Evolutionary conservation across 2,113 vertebrate genomes (phyloP).

Genomic region (Cynoglossus semilaevis): DNA sequence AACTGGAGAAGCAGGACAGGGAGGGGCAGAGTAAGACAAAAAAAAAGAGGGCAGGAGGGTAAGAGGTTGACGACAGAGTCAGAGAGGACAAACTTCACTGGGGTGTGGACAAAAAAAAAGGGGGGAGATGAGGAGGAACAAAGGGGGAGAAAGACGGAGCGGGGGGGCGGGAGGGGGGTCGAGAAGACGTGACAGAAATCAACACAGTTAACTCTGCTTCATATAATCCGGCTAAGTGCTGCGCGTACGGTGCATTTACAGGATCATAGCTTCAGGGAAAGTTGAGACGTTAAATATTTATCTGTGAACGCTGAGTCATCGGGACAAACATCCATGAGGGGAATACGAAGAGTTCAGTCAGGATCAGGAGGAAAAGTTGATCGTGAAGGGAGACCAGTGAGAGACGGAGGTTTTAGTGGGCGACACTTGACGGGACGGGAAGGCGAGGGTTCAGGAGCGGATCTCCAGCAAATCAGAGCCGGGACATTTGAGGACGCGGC

Average conservation of each 20-base stretch:
- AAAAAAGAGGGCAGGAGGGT: conserved; percentile 33
- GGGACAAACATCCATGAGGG: conserved; percentile 48
- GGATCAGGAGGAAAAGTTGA: conserved; percentile 28
- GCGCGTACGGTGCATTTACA: conserved; percentile 52
- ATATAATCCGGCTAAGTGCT: conserved; percentile 43
- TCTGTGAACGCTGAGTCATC: conserved; percentile 49
- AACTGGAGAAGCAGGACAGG: too few species aligned
- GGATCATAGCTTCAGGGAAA: conserved; percentile 46
- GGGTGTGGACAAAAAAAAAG: too few species aligned
- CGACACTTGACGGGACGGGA: conserved; percentile 34
- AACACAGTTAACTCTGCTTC: conserved; percentile 50
- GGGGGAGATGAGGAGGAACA: conserved; percentile 54
- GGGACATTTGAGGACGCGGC: conserved; percentile 40
- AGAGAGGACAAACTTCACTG: too few species aligned
- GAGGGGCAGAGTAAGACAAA: too few species aligned
- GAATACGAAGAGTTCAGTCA: conserved; percentile 59
- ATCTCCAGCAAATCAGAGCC: conserved; percentile 5
- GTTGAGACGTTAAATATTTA: conserved; percentile 48
- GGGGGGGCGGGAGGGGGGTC: conserved; percentile 32
- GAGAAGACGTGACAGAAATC: conserved; percentile 43
- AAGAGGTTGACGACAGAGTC: conserved; percentile 53
- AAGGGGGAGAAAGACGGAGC: conserved; percentile 20
- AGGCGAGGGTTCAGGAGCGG: not conserved
- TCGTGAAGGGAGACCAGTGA: conserved; percentile 10
- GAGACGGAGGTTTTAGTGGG: conserved; percentile 16